Evolutionary conservation across 2,888 invertebrate species (phyloP), one percentile per base, ranked within the genome.

Genomic region (Noctuana brunneofusca): DNA sequence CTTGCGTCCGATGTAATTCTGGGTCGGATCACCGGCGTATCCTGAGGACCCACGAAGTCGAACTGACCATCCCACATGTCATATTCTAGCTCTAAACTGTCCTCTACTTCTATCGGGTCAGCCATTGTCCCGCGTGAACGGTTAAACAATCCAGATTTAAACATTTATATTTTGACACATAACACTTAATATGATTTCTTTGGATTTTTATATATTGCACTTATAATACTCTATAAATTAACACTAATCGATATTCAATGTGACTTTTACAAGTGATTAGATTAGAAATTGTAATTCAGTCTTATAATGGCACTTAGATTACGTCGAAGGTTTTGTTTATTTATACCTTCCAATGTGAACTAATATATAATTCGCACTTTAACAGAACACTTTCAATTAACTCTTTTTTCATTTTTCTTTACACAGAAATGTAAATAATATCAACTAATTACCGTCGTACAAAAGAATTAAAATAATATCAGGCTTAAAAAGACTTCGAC

Each of bases 41-140:
- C 89, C 72, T 92, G 92, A 9, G 93, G 92, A 48, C 96, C 96
- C 72, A 96, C 93, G 85, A 96, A 96, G 87, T 96, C 96, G 77
- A 97, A 97, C 88, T 96, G 96, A 64, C 96, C 96, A 82, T 96
- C 96, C 96, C 96, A 97, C 94, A 96, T 95, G 80, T 97, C 96
- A 84, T 95, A 96, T 84, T 96, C 96, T 84, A 96, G 92, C 78
- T 96, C 96, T 74, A 95, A 84, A 78, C 93, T 93, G 71, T 93
- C 93, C 76, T 87, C 92, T 66, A 86, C 86, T 58, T 92, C 92
- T 63, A 88, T 78, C 43, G 84, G 77, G 68, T 91, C 91, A 76
- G 84, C 86, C 89, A 91, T 90, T 71, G 83, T 74, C 74, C 81
- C 84, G 74, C 81, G 80, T 66, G 89, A 85, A 71, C 89, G 89